A percentile compares a stretch with the other conserved stretches of the same genome.
Conservation (phyloP, 23 tunicate species). For the Phallusia fumigata region DNA sequence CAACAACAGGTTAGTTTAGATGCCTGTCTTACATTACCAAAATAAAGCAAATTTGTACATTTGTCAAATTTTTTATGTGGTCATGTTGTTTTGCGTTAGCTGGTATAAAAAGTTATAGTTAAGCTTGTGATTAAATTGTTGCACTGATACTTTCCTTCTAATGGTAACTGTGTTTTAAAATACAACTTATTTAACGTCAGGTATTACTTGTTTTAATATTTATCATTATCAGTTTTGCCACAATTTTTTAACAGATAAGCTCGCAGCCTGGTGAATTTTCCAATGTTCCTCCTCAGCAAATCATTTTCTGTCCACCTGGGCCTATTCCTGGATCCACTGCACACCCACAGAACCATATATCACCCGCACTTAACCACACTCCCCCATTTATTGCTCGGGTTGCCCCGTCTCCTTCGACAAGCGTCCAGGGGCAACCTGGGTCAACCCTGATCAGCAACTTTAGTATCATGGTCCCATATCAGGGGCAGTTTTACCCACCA, state of each 20-base stretch:
- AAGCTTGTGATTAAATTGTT: no score
- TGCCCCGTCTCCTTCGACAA: conserved; percentile 25
- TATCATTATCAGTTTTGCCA: background rate
- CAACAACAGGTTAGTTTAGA: background rate
- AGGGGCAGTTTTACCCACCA: background rate
- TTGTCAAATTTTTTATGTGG: no score
- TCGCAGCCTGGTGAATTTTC: conserved; percentile 22
- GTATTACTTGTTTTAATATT: background rate
- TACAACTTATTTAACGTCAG: background rate
- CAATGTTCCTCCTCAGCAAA: conserved; percentile 18
- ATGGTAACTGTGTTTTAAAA: background rate
- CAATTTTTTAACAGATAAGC: conserved; percentile 2
- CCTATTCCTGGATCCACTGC: conserved; percentile 12
- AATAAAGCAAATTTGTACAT: no score
- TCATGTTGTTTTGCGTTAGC: no score
- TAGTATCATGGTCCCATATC: background rate
- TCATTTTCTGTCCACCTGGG: conserved; percentile 22
- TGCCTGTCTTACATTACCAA: no score
- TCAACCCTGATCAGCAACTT: background rate
- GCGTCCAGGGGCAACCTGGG: background rate
- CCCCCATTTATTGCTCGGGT: conserved; percentile 25
- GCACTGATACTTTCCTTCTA: background rate
- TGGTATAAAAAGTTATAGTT: no score
- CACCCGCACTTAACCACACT: conserved; percentile 17
- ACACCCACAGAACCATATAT: conserved; percentile 20